Conservation (phyloP, 2,888 invertebrate genomes). For the Lasioglossum villosulum region DNA sequence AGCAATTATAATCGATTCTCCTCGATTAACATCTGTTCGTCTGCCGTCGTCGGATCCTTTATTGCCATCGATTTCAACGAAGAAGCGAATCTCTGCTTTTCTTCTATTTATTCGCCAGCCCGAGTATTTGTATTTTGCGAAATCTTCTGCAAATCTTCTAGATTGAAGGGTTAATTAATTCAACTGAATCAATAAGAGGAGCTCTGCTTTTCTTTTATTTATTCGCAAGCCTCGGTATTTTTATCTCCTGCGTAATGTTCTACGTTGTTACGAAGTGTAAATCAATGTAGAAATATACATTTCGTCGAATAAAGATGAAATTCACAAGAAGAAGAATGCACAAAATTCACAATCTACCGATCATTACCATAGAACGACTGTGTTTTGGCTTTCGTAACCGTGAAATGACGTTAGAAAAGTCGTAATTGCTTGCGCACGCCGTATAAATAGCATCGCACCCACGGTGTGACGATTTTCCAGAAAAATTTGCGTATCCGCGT, state of each 20-base stretch:
- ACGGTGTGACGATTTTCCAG: background rate
- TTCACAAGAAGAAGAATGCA: background rate
- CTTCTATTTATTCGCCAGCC: background rate
- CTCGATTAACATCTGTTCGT: background rate
- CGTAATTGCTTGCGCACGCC: background rate
- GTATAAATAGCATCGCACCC: background rate
- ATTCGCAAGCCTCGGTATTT: background rate
- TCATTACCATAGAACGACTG: background rate
- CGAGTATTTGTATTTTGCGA: background rate
- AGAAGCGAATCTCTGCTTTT: background rate
- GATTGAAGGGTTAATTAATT: background rate
- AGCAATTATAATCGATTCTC: constrained; percentile 33
- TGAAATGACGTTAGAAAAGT: background rate
- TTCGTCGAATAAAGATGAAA: background rate
- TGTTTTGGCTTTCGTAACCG: background rate
- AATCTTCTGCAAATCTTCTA: background rate
- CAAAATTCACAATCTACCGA: background rate
- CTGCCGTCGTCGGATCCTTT: background rate
- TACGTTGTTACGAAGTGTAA: background rate
- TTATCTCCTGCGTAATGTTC: background rate
- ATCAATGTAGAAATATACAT: background rate
- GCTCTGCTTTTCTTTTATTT: background rate
- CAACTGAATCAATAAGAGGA: background rate
- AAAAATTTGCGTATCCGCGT: background rate
- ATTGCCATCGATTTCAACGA: background rate